Evolutionary conservation across 2,113 vertebrate species (phyloP).

Genomic region (Epinephelus lanceolatus): DNA sequence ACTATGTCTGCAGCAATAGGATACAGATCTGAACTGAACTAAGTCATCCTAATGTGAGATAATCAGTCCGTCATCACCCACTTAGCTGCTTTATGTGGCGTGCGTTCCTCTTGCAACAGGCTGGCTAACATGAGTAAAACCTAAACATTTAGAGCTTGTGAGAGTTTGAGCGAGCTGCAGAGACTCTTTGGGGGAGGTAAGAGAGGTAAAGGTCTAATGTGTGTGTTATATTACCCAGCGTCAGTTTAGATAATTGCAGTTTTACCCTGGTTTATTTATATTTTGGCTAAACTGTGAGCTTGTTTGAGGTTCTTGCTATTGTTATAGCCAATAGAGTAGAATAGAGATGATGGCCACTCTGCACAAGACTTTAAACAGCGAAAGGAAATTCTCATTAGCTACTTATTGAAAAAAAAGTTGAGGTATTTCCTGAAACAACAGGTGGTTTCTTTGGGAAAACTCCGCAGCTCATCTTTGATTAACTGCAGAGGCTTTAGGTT

Average conservation of each 20-base stretch:
- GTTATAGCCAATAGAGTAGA: background rate
- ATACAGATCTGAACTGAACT: background rate
- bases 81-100: background rate
- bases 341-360: background rate
- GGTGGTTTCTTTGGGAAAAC: constrained; percentile 39
- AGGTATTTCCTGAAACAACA: constrained; percentile 37
- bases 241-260: too few relatives aligned
- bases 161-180: background rate
- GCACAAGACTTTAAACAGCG: background rate
- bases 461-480: constrained; percentile 41
- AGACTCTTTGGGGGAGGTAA: background rate
- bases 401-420: background rate
- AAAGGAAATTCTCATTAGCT: too few relatives aligned
- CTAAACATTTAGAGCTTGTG: background rate
- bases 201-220: too few relatives aligned
- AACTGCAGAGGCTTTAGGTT: constrained; percentile 42
- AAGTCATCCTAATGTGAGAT: background rate
- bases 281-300: background rate
- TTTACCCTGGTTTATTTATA: background rate
- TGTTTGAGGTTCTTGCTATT: background rate
- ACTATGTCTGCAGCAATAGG: background rate
- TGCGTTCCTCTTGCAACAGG: background rate
- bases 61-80: background rate
- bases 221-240: too few relatives aligned
- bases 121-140: background rate